Conservation (phyloP, 53 echinoderm and acorn worm genomes). For the Holothuria scabra region DNA sequence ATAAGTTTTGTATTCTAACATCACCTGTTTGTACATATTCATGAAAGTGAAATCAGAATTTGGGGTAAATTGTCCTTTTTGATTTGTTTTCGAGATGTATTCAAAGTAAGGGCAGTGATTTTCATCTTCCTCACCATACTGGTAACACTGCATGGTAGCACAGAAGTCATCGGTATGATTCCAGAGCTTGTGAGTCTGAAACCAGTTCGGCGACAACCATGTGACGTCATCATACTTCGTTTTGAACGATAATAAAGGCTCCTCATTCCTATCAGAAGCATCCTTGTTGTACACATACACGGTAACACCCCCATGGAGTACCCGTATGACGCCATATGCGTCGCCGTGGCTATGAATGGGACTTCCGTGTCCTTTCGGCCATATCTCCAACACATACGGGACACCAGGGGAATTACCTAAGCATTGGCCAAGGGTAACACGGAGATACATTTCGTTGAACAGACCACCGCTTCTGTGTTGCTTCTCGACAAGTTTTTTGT, state of each 20-base stretch:
- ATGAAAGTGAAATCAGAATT: constrained; percentile 55
- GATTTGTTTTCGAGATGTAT: constrained; percentile 32
- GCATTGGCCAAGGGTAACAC: constrained; percentile 51
- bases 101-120: constrained; percentile 69
- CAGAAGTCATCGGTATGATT: constrained; percentile 52
- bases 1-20: constrained; percentile 50
- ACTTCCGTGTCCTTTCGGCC: constrained; percentile 57
- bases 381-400: constrained; percentile 69
- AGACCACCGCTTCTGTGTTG: background rate
- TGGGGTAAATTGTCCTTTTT: constrained; percentile 54
- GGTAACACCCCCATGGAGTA: constrained; percentile 48
- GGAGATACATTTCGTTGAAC: constrained; percentile 51
- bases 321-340: constrained; percentile 61
- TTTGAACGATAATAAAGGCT: constrained; percentile 8
- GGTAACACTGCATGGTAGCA: constrained; percentile 68
- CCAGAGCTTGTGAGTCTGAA: constrained; percentile 60
- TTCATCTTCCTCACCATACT: constrained; percentile 53
- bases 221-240: constrained; percentile 27
- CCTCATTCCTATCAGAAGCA: background rate
- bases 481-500: constrained; percentile 45
- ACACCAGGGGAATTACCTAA: constrained; percentile 69
- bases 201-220: constrained; percentile 68
- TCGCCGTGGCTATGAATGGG: constrained; percentile 66
- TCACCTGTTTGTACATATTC: constrained; percentile 50
- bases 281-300: constrained; percentile 59